phyloP scores from a whole-genome alignment of 23 tunicate genomes.

The Diplosoma virens region DNA sequence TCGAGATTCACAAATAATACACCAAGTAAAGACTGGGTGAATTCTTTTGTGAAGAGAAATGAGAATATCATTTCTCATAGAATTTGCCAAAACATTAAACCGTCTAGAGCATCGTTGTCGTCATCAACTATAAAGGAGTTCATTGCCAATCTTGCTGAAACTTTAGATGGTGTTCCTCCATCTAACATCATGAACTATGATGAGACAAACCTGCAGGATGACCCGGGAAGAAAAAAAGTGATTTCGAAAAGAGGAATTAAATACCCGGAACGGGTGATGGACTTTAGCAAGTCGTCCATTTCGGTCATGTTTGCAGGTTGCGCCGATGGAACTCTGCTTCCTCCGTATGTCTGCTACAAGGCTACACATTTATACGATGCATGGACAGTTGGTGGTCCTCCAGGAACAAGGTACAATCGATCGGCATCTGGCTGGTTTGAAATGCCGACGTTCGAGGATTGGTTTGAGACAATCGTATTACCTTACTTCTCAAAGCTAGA shows the following conservation, averaged over 20 bases:
- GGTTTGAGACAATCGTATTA: background rate
- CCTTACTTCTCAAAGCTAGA: background rate
- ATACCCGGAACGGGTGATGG: background rate
- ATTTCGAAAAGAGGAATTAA: background rate
- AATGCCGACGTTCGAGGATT: background rate
- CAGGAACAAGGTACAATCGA: background rate
- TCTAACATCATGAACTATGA: conserved; percentile 1
- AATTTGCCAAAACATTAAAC: too few relatives aligned
- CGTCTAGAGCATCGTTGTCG: too few relatives aligned
- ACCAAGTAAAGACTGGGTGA: too few relatives aligned
- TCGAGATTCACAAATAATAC: too few relatives aligned
- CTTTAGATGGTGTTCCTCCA: background rate
- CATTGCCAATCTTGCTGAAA: too few relatives aligned
- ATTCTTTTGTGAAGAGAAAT: too few relatives aligned
- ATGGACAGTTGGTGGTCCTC: background rate
- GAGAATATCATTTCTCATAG: too few relatives aligned
- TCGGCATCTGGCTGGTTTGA: background rate
- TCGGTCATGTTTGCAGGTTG: conserved; percentile 23
- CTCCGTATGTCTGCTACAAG: background rate
- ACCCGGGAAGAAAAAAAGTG: conserved; percentile 22
- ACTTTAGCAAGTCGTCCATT: background rate
- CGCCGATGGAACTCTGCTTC: conserved; percentile 6
- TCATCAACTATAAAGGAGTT: too few relatives aligned
- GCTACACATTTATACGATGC: background rate
- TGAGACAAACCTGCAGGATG: conserved; percentile 32